Conservation (phyloP, 2,888 invertebrate species). For the Eledone cirrhosa region DNA sequence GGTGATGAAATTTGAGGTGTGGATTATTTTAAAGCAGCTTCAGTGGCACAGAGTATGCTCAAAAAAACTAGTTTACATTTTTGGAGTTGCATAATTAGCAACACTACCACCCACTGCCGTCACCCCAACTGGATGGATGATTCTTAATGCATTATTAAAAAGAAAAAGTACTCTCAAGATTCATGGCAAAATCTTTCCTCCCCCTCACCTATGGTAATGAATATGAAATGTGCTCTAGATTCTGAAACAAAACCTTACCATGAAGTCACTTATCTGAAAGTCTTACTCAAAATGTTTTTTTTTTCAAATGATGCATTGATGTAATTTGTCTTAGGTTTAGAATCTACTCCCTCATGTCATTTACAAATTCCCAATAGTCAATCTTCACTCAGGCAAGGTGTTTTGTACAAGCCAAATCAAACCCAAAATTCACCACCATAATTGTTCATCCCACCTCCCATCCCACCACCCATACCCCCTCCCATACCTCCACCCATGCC, state of each 20-base stretch:
- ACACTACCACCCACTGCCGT: slow-evolving; percentile 33
- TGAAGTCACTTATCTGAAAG: no score
- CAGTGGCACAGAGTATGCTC: slow-evolving; percentile 29
- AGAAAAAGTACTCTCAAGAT: no score
- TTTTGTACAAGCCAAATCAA: not conserved
- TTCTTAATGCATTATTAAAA: no score
- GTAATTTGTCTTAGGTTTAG: no score
- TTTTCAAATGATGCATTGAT: no score
- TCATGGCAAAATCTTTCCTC: no score
- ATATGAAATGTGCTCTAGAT: no score
- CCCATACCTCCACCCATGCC: slow-evolving; percentile 37
- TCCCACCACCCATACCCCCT: slow-evolving; percentile 18
- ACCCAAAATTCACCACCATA: slow-evolving; percentile 21
- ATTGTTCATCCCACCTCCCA: slow-evolving; percentile 33
- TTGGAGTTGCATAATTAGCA: slow-evolving; percentile 24
- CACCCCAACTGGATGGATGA: slow-evolving; percentile 33
- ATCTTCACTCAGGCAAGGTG: not conserved
- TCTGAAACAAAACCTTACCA: no score
- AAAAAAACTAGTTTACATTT: slow-evolving; percentile 56
- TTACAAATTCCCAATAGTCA: not conserved
- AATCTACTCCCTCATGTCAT: not conserved
- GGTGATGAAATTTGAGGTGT: slow-evolving; percentile 23
- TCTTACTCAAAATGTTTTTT: no score
- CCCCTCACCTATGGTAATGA: no score
- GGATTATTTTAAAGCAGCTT: slow-evolving; percentile 13